Conservation (phyloP, 1,140 invertebrate species). For the Reticulitermes speratus region DNA sequence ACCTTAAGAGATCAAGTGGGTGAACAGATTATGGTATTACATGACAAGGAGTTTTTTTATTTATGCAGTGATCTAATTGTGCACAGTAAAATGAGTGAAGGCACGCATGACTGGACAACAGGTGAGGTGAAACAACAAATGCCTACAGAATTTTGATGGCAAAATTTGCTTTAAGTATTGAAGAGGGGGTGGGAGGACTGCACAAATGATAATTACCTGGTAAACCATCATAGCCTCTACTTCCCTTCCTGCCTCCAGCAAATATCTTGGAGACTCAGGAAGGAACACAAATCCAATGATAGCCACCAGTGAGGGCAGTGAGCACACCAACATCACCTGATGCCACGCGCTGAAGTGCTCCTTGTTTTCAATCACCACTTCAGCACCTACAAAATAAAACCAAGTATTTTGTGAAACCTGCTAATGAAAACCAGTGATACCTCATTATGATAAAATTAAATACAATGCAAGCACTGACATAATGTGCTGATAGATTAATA, state of each 20-base stretch:
- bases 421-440: neutral
- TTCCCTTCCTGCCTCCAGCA: slow-evolving; percentile 67
- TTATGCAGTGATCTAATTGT: no score
- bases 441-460: neutral
- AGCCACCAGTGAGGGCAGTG: slow-evolving; percentile 69
- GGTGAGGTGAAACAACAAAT: no score
- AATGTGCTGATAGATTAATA: neutral
- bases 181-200: no score
- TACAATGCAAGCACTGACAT: neutral
- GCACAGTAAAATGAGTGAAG: no score
- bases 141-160: no score
- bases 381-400: slow-evolving; percentile 48
- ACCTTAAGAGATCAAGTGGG: no score
- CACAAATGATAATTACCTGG: slow-evolving; percentile 51
- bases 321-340: slow-evolving; percentile 65
- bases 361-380: slow-evolving; percentile 64
- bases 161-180: no score
- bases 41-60: no score
- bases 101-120: no score
- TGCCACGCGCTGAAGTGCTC: slow-evolving; percentile 79
- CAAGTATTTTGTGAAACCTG: neutral
- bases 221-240: slow-evolving; percentile 76
- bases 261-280: slow-evolving; percentile 76
- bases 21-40: no score
- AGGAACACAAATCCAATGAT: slow-evolving; percentile 69